phyloP scores from a whole-genome alignment of 2,888 invertebrate genomes.

The Oxystoma pomonae region DNA sequence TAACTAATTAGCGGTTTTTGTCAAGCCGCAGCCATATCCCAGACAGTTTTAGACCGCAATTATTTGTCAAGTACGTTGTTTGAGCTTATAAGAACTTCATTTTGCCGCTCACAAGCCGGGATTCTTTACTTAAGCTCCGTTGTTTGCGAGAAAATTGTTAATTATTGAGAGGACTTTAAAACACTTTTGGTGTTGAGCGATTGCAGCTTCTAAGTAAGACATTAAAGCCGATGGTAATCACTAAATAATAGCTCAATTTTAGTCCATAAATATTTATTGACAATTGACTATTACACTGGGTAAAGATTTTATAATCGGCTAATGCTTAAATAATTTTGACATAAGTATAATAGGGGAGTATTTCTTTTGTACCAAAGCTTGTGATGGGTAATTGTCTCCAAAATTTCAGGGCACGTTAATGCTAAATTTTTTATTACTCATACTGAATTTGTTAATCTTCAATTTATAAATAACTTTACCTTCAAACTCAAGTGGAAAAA shows the following conservation, averaged over 20 bases:
- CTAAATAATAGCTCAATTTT: constrained; percentile 1
- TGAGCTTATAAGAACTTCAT: constrained; percentile 34
- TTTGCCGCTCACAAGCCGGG: constrained; percentile 26
- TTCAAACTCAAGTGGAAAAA: background rate
- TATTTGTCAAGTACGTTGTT: constrained; percentile 26
- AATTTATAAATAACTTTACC: background rate
- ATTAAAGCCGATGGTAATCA: background rate
- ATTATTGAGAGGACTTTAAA: constrained; percentile 24
- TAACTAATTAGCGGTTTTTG: constrained; percentile 31
- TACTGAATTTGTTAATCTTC: background rate
- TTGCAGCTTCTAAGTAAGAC: constrained; percentile 3
- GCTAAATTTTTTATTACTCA: no score
- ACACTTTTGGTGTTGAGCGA: constrained; percentile 8
- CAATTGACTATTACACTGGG: background rate
- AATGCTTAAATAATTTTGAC: no score
- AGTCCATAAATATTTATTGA: background rate
- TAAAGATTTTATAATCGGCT: background rate
- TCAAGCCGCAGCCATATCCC: constrained; percentile 3
- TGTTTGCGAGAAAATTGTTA: constrained; percentile 25
- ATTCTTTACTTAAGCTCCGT: constrained; percentile 29
- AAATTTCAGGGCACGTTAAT: no score
- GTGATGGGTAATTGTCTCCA: no score
- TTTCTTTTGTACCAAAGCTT: no score
- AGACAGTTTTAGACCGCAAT: constrained; percentile 19
- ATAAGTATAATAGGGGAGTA: no score